Evolutionary conservation across 2,888 invertebrate genomes (phyloP).

Genomic region (Xanthorhoe designata): DNA sequence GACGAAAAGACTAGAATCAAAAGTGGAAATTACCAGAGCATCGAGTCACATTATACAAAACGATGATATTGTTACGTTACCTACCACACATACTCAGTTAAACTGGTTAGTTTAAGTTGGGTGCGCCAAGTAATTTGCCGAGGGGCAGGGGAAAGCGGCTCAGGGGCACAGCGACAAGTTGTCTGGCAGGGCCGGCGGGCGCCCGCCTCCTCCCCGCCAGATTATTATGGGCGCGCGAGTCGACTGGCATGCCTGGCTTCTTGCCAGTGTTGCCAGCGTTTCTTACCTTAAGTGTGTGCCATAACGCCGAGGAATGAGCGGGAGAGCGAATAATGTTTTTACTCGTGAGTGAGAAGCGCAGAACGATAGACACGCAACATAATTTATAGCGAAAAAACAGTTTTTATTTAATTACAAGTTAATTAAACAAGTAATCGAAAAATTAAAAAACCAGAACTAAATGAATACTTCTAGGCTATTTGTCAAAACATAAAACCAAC

Average conservation of each 20-base stretch:
- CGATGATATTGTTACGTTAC: slow-evolving; percentile 51
- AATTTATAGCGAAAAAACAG: too few relatives aligned
- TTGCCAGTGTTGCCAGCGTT: slow-evolving; percentile 19
- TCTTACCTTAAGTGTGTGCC: too few relatives aligned
- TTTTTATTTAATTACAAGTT: too few relatives aligned
- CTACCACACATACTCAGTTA: slow-evolving; percentile 50
- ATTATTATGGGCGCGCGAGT: slow-evolving; percentile 68
- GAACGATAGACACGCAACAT: too few relatives aligned
- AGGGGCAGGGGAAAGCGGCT: slow-evolving; percentile 51
- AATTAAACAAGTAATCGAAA: too few relatives aligned
- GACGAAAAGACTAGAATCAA: background rate
- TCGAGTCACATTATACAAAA: slow-evolving; percentile 31
- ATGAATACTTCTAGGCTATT: too few relatives aligned
- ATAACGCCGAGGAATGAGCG: too few relatives aligned
- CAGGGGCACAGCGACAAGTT: slow-evolving; percentile 79
- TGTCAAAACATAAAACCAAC: too few relatives aligned
- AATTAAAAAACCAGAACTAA: too few relatives aligned
- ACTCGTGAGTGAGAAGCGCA: too few relatives aligned
- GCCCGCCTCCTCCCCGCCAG: slow-evolving; percentile 47
- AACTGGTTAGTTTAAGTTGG: slow-evolving; percentile 65
- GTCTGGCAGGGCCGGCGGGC: slow-evolving; percentile 74
- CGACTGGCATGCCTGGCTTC: slow-evolving; percentile 25
- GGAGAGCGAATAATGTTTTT: too few relatives aligned
- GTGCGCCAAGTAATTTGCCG: slow-evolving; percentile 68
- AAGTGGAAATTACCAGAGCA: slow-evolving; percentile 19